These are phyloP conservation scores for Scomber colias DNA, from an alignment of 2,113 vertebrate species.

Conservation along the genomic window DNA sequence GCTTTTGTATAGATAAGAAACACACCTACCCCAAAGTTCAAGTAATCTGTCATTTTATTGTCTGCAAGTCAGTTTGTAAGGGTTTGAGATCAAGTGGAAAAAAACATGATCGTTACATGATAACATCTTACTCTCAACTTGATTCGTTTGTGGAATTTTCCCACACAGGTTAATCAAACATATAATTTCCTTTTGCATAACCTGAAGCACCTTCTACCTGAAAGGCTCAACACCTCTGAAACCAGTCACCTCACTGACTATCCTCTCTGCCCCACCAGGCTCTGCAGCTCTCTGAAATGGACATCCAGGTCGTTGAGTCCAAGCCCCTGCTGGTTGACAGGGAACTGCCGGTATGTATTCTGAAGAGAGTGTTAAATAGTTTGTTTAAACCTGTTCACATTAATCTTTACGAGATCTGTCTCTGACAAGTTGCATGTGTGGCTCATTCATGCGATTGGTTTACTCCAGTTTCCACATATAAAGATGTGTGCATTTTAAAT, in stretches of 20 bases:
- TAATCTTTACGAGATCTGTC: neutral
- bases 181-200: neutral
- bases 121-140: no score
- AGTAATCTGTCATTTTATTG: conserved; percentile 16
- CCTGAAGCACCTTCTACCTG: conserved; percentile 5
- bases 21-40: conserved; percentile 17
- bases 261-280: conserved; percentile 46
- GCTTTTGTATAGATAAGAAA: conserved; percentile 18
- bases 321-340: conserved; percentile 83
- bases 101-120: neutral
- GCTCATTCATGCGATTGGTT: neutral
- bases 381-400: neutral
- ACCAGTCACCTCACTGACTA: conserved; percentile 5
- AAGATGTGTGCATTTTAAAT: neutral
- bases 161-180: neutral
- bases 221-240: conserved; percentile 24
- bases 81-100: neutral
- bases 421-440: neutral
- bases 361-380: neutral
- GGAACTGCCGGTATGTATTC: conserved; percentile 82
- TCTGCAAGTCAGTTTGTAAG: neutral
- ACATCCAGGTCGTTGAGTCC: conserved; percentile 83
- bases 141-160: neutral
- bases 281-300: conserved; percentile 77
- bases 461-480: neutral